Base-by-base conservation (phyloP, 2,113 vertebrate genomes). In the Neolamprologus brichardi region DNA sequence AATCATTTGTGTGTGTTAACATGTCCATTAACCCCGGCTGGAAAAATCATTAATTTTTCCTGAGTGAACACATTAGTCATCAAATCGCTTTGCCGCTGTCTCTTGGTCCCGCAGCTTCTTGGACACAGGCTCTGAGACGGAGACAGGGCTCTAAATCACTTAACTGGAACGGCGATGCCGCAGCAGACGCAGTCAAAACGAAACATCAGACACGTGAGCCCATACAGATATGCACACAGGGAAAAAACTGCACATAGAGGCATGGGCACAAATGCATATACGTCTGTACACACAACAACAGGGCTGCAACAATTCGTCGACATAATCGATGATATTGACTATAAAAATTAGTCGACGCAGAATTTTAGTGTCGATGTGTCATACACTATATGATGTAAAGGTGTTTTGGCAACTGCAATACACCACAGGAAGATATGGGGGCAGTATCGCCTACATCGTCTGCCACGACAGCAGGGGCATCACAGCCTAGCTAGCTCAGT, bases 1-100 rank as follows among this genome's bases (percentile, higher is more conserved):
- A 98, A 97, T 98, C 92, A 97, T 98, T 98, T 98, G 96, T 96
- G 96, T 95, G 97, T 87, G 97, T 96, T 98, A 98, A 97, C 97
- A 97, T 96, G 95, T 98, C 98, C 97, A 98, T 98, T 98, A 99
- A 98, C 97, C 97, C 95, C 93, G 95, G 97, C 96, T 96, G 94
- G 95, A 97, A 96, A 98, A 98, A 97, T 97, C 96, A 98, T 98
- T 97, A 97, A 97, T 98, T 97, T 97, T 98, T 97, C 94, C 96
- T 96, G 96, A 96, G 96, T 96, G 96, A 97, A 97, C 96, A 97
- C 96, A 98, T 98, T 98, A 97, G 95, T 98, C 97, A 98, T 98
- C 96, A 96, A 94, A 97, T 95, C 86, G 94, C 96, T 96, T 97
- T 95, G 96, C 97, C 96, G 96, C 94, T 96, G 95, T 96, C 96